Percentiles rank a stretch among this genome's conserved stretches.
These are phyloP conservation scores for Halcyon senegalensis DNA, from an alignment of 2,113 vertebrate species.

Conservation along the genomic window DNA sequence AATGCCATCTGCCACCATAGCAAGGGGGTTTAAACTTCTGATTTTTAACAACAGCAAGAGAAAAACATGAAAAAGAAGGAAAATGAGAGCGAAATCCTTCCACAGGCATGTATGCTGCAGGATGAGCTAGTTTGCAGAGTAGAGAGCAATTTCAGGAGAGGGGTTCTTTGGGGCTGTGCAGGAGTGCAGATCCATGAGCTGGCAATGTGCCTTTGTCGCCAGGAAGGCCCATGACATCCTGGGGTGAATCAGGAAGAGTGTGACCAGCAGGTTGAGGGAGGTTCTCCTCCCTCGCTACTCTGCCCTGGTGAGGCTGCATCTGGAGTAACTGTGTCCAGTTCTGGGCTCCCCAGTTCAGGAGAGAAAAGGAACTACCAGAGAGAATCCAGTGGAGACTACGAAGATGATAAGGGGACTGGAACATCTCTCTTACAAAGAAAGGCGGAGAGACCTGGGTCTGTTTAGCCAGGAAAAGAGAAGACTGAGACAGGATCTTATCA, in stretches of 20 bases:
- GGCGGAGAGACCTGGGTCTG: background rate
- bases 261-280: background rate
- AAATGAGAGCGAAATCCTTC: background rate
- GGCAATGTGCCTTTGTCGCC: background rate
- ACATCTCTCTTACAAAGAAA: background rate
- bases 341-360: background rate
- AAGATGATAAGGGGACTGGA: background rate
- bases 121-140: background rate
- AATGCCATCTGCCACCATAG: background rate
- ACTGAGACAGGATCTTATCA: background rate
- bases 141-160: background rate
- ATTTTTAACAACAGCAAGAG: background rate
- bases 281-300: background rate
- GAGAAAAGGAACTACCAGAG: background rate
- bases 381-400: background rate
- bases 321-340: background rate
- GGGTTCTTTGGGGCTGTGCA: background rate
- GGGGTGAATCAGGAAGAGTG: background rate
- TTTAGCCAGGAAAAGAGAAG: background rate
- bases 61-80: background rate
- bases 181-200: background rate
- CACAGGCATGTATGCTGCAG: accelerated
- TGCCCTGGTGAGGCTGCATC: background rate
- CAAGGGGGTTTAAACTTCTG: background rate
- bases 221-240: background rate